Base-by-base conservation (phyloP, 2,888 invertebrate genomes). In the Zygothrica quintamaculata region DNA sequence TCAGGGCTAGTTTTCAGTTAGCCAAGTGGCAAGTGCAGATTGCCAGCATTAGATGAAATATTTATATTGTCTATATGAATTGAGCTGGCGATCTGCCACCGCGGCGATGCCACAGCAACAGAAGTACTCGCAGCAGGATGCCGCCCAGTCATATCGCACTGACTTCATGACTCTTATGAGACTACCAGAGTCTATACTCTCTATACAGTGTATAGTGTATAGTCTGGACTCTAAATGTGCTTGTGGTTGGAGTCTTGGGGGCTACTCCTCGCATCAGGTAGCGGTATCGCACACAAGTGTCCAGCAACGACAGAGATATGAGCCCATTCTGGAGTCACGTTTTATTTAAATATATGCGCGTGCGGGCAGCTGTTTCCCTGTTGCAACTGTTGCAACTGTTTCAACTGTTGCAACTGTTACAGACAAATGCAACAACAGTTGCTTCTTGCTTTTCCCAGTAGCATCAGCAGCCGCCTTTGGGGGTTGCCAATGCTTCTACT, bases 11-110 rank as follows among this genome's bases (percentile, higher is more conserved):
- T 26, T 5, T 1, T 55, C 6, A 33, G 33, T 34, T 42, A 52
- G 25, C 46, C 71, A 71, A 74, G 71, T 68, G 71, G 71, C 89
- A 89, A 88, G 88, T 89, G 88, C 88, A 88, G 89, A 88, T 88
- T 85, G 79, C 78, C 74, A 89, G 74, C 85, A 82, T 88, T 82
- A 88, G 89, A 88, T 88, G 88, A 88, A 88, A 87, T 88, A 85
- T 88, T 87, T 85, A 84, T 84, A 87, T 82, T 87, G 87, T 87
- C 88, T 80, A 85, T 88, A 88, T 85, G 89, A 85, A 88, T 88
- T 88, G 89, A 87, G 84, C 84, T 57, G 59, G 68, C 76, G 69
- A 61, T 62, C 70, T 57, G 65, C 62, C 52, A 48, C 68, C 44
- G 73, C 53, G 36, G 58, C 39, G 65, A 57, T 62, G 56, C 57